phyloP scores from a whole-genome alignment of 2,888 invertebrate species.

The Hypena proboscidalis region DNA sequence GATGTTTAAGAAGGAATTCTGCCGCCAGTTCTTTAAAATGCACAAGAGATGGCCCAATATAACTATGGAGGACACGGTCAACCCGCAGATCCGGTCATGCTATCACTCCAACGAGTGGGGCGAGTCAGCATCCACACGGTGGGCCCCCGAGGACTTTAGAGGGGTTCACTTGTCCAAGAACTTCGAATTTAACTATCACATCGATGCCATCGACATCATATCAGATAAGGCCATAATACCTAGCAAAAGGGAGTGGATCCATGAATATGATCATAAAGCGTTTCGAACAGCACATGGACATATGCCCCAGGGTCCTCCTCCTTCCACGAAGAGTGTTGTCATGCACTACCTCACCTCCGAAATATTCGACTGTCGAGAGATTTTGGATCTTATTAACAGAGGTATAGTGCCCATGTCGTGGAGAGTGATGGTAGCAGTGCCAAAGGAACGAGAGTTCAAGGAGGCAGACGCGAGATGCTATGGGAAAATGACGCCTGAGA shows the following conservation, averaged over 20 bases:
- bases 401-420: neutral
- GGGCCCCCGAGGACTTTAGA: neutral
- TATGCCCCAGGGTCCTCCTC: neutral
- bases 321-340: no score
- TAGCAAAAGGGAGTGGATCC: no score
- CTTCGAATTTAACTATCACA: conserved; percentile 2
- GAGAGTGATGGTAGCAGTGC: neutral
- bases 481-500: neutral
- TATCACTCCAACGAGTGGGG: neutral
- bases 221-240: no score
- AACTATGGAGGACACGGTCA: rapidly evolving
- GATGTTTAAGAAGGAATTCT: conserved; percentile 1
- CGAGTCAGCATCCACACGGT: neutral
- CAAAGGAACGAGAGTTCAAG: neutral
- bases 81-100: neutral
- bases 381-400: neutral
- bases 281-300: neutral
- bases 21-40: neutral
- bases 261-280: neutral
- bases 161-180: neutral
- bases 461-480: neutral
- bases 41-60: neutral
- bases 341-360: no score
- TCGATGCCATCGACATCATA: no score
- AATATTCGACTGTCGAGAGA: no score